Conservation (phyloP, 2,797 vertebrate genomes). For the Cetoscarus ocellatus region DNA sequence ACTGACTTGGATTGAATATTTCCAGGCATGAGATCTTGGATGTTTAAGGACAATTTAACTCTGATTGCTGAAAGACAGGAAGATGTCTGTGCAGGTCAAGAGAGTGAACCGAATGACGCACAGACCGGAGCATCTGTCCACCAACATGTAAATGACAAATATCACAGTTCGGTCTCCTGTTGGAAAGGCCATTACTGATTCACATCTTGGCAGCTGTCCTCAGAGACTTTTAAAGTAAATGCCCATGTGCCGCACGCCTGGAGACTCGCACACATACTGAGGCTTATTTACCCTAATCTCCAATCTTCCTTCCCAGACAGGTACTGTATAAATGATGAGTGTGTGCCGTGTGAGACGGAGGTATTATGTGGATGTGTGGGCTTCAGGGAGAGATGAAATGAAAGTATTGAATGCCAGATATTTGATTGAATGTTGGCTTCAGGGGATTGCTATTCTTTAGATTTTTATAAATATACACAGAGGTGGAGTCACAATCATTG, state of each 20-base stretch:
- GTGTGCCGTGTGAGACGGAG: slow-evolving; percentile 48
- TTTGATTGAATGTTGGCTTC: slow-evolving; percentile 51
- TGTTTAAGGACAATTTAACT: slow-evolving; percentile 33
- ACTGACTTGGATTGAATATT: slow-evolving; percentile 42
- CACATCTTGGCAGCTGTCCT: slow-evolving; percentile 55
- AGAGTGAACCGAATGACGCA: slow-evolving; percentile 2
- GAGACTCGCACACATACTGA: slow-evolving; percentile 2
- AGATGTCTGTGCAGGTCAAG: slow-evolving; percentile 10
- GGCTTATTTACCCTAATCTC: slow-evolving; percentile 60
- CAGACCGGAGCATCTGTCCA: slow-evolving; percentile 27
- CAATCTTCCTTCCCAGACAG: slow-evolving; percentile 60
- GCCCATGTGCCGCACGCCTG: slow-evolving; percentile 32
- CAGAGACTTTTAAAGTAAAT: slow-evolving; percentile 58
- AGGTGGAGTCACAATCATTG: slow-evolving; percentile 15
- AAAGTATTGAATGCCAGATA: slow-evolving; percentile 61
- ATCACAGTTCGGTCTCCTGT: slow-evolving; percentile 46
- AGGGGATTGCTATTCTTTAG: slow-evolving; percentile 52
- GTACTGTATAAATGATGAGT: slow-evolving; percentile 69
- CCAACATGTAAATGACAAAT: slow-evolving; percentile 57
- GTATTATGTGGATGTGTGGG: slow-evolving; percentile 59
- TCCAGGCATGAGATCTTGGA: slow-evolving; percentile 13
- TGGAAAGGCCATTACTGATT: slow-evolving; percentile 56
- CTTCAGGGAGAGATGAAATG: slow-evolving; percentile 62
- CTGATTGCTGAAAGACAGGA: neutral
- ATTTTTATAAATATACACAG: slow-evolving; percentile 49